Percentiles rank a stretch among this genome's conserved stretches.
Evolutionary conservation across 2,113 vertebrate species (phyloP).

Genomic region (Calidris pugnax): DNA sequence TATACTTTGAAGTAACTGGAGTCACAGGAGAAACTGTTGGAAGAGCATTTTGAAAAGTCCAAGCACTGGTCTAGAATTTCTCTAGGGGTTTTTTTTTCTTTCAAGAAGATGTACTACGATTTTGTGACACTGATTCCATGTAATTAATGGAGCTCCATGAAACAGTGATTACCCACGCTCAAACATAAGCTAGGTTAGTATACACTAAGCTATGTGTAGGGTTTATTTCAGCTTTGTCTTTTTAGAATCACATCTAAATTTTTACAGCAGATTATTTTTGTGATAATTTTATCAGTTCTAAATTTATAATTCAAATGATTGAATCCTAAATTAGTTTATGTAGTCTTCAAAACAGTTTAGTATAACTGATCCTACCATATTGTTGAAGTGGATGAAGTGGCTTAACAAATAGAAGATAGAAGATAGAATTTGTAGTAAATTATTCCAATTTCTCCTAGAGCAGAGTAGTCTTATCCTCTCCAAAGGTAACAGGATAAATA

Average conservation of each 20-base stretch:
- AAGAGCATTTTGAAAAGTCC: conserved; percentile 26
- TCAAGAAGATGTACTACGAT: not conserved
- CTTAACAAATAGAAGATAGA: not conserved
- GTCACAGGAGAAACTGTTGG: conserved; percentile 33
- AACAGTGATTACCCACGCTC: not conserved
- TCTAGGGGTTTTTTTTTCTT: not conserved
- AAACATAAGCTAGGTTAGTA: not conserved
- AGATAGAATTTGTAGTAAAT: not conserved
- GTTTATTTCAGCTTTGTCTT: not conserved
- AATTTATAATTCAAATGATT: not conserved
- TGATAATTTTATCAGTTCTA: not conserved
- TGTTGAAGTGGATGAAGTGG: not conserved
- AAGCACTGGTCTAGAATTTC: conserved; percentile 25
- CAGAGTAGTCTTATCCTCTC: not conserved
- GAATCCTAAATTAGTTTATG: not conserved
- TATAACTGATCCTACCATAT: not conserved
- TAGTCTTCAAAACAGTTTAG: not conserved
- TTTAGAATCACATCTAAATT: not conserved
- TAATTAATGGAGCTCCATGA: not conserved
- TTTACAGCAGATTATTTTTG: not conserved
- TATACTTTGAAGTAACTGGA: conserved; percentile 48
- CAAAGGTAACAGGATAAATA: not conserved
- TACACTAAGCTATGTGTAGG: not conserved
- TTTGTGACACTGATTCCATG: not conserved
- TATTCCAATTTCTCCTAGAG: not conserved